phyloP scores from a whole-genome alignment of 2,888 invertebrate genomes.

The Apotomis turbidana region DNA sequence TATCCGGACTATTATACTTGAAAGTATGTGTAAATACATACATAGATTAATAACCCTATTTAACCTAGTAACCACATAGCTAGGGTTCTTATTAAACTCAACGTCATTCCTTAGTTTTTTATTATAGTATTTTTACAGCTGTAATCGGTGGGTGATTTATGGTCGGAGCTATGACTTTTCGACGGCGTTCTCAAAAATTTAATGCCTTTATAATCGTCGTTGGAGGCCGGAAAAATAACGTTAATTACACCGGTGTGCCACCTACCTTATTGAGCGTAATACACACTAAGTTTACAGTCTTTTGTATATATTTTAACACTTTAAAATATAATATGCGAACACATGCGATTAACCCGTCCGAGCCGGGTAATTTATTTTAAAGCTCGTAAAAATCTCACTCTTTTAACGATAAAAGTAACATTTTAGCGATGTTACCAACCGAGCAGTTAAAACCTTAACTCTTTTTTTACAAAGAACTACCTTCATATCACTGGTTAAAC shows the following conservation, averaged over 20 bases:
- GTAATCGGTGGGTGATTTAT: conserved; percentile 66
- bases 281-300: conserved; percentile 8
- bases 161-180: conserved; percentile 54
- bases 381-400: conserved; percentile 80
- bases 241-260: conserved; percentile 44
- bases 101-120: conserved; percentile 54
- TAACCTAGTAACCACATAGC: conserved; percentile 37
- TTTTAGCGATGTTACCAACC: conserved; percentile 74
- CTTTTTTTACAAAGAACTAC: conserved; percentile 53
- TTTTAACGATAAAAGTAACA: conserved; percentile 79
- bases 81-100: conserved; percentile 50
- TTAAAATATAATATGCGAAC: conserved; percentile 71
- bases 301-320: conserved; percentile 46
- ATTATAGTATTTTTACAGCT: conserved; percentile 59
- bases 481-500: conserved; percentile 68
- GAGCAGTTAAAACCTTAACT: conserved; percentile 64
- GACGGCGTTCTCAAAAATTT: conserved; percentile 54
- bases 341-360: conserved; percentile 68
- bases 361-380: conserved; percentile 78
- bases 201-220: conserved; percentile 62
- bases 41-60: conserved; percentile 22
- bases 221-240: conserved; percentile 49
- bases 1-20: neutral
- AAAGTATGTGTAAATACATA: neutral
- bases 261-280: conserved; percentile 31